Evolutionary conservation across 2,888 invertebrate species (phyloP).

Genomic region (Mantis religiosa): DNA sequence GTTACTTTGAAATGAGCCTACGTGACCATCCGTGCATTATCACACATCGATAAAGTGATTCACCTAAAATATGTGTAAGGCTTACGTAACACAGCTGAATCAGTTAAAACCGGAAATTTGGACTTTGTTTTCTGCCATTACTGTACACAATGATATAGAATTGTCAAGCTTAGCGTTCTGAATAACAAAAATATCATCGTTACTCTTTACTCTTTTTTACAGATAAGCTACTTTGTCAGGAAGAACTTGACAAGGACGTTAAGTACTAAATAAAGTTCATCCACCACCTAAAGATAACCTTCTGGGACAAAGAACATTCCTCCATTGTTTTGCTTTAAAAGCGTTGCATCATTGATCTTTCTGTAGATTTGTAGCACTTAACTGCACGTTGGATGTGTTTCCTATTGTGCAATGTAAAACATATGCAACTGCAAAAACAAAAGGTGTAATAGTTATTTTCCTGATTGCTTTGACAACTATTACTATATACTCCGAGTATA

Average conservation of each 20-base stretch:
- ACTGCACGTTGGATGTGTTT: too few species aligned
- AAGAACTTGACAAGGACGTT: background rate
- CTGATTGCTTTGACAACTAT: too few species aligned
- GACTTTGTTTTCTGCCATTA: background rate
- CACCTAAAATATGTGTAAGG: background rate
- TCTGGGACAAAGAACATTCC: background rate
- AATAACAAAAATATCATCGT: background rate
- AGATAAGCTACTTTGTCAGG: background rate
- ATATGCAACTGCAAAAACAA: too few species aligned
- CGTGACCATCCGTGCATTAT: background rate
- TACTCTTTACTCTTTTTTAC: background rate
- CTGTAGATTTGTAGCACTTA: background rate
- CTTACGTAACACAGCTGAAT: background rate
- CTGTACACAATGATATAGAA: background rate
- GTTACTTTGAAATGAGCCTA: background rate
- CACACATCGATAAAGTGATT: background rate
- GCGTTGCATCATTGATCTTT: background rate
- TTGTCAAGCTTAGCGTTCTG: background rate
- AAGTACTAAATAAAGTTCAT: background rate
- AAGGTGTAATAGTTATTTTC: too few species aligned
- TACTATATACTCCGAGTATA: too few species aligned
- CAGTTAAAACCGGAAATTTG: background rate
- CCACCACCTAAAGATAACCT: background rate
- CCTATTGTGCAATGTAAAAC: too few species aligned
- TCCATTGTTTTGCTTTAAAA: background rate